These are phyloP conservation scores for Seriola quinqueradiata DNA, from an alignment of 2,113 vertebrate genomes.

Conservation along the genomic window DNA sequence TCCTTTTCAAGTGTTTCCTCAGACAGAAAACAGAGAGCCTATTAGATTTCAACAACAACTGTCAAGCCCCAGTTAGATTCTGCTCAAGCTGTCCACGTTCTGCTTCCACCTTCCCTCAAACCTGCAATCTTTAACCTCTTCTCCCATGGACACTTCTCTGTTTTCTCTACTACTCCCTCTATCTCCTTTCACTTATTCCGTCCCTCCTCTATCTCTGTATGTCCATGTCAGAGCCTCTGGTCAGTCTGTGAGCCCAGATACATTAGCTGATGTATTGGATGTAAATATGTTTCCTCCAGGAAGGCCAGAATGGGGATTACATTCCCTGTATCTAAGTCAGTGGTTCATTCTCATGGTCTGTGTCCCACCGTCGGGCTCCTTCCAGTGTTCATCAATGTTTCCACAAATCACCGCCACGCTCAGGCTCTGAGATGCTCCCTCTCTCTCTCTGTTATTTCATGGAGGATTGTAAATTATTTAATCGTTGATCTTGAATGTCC, in stretches of 20 bases:
- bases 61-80: constrained; percentile 49
- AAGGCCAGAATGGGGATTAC: constrained; percentile 57
- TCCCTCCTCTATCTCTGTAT: constrained; percentile 38
- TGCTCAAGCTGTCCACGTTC: constrained; percentile 53
- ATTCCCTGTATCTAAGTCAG: constrained; percentile 43
- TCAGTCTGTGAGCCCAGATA: constrained; percentile 70
- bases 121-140: constrained; percentile 35
- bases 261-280: constrained; percentile 71
- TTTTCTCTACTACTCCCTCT: constrained; percentile 21
- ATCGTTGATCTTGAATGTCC: constrained; percentile 78
- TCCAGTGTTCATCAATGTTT: constrained; percentile 60
- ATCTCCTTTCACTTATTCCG: constrained; percentile 20
- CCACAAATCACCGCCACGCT: constrained; percentile 32
- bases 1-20: constrained; percentile 48
- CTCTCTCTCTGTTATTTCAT: constrained; percentile 54
- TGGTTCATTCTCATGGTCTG: constrained; percentile 55
- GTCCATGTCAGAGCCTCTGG: constrained; percentile 67
- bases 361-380: constrained; percentile 55
- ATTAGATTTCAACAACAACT: constrained; percentile 56
- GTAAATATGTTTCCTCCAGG: constrained; percentile 77
- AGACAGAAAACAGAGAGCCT: constrained; percentile 56
- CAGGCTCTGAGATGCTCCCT: constrained; percentile 58
- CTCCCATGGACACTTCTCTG: constrained; percentile 38
- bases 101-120: constrained; percentile 45
- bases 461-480: constrained; percentile 80